Base-by-base conservation (phyloP, 2,888 invertebrate genomes). In the Terebella lapidaria region DNA sequence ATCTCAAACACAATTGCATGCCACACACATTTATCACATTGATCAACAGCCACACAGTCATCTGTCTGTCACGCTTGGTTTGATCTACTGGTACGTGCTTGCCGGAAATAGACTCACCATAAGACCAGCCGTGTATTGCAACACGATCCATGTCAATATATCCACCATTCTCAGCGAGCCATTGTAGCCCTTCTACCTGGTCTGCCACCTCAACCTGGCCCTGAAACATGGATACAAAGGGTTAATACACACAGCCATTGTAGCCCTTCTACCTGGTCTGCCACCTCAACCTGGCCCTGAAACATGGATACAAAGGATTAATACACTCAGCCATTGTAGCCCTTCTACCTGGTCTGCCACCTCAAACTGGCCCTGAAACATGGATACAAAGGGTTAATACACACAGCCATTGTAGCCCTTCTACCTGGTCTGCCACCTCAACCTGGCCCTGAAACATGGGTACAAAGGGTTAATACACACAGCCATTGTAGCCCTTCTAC, bases 91-190 rank as follows among this genome's bases (percentile, higher is more conserved):
- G n/a, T n/a, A n/a, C n/a, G n/a, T n/a, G n/a, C n/a, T n/a, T n/a
- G n/a, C n/a, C n/a, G n/a, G n/a, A n/a, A n/a, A n/a, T n/a, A 35
- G 5, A 49, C 49, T 49, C 65, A 79, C 97, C 99, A 76, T 99
- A 99, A 49, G 96, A 96, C 96, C 97, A 99, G 0, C 99, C 99
- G 77, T 94, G 94, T 70, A 99, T 92, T 0, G 93, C 96, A 18
- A 99, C 88, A 53, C 97, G 85, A 69, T 86, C 86, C 85, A 94
- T 86, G 78, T 99, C 99, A 64, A 99, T 91, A 72, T 89, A 93
- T 49, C 89, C 89, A 20, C 71, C 71, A 18, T 71, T 65, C 65
- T 90, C 88, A 0, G 92, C 88, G 59, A 96, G 81, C 86, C 90
- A 90, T 69, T 88, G 87, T 54, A 99, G 81, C 0, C 95, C 94